Evolutionary conservation across 30 jellyfish, hydroid and myxozoan species (phyloP), one percentile per base, ranked within the genome.

Genomic region (Pseudorhiza aurosa): DNA sequence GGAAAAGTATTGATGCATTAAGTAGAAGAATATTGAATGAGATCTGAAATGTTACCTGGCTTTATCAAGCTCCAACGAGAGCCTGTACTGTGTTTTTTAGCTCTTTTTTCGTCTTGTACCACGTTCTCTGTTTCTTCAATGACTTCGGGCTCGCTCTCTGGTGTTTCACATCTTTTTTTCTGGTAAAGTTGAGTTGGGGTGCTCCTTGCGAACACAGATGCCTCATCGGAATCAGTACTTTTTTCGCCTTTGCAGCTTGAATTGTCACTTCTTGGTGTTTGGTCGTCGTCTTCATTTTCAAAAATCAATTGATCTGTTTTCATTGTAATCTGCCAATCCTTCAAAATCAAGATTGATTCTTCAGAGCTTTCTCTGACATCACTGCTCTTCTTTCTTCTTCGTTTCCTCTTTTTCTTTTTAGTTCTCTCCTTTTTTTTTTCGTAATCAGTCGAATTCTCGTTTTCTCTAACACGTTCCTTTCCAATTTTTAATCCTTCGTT

Each of bases 131-230:
- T 51, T 57, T 80, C 76, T 4, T 59, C 67, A 45, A 32, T 39
- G 1, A 72, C 19, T 30, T 58, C 84, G 4, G 83, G 91, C 30
- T 80, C 91, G 1, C 84, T 4, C 5, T 80, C 91, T 1, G 91
- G 91, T 36, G 91, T 64, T 19, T 56, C 77, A 47, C 14, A 15
- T 28, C 91, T 36, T 5, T 14, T 51, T 25, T 24, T 22, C 60
- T 12, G 6, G 19, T 29, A 11, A 32, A 8, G 76, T 11, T 50
- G 31, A 30, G 50, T 26, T 19, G 82, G 77, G 17, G 73, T 25
- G 6, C 58, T 70, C 2, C 84, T 35, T 37, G 84, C 77, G 11
- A 4, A 25, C 26, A 45, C 30, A 21, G 91, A 64, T 21, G n/a
- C 32, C n/a, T 36, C 79, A 5, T 80, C 91, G 8, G 75, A 14